Evolutionary conservation across 2,113 vertebrate genomes (phyloP), one percentile per base, ranked within the genome.

Genomic region (Furnarius figulus): DNA sequence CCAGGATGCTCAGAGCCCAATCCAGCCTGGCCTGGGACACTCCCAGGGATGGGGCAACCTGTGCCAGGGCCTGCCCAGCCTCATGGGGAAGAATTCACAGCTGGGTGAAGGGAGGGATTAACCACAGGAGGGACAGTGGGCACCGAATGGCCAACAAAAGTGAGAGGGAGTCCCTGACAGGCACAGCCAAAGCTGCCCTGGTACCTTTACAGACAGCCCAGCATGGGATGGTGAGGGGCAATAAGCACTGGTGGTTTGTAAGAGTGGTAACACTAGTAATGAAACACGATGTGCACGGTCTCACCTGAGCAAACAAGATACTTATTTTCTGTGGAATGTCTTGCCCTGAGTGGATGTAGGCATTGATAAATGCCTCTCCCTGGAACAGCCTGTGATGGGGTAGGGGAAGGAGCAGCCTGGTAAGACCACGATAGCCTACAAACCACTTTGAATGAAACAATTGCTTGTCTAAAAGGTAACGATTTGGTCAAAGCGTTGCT

Each of bases 401-500:
- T 3, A 46, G 83, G 63, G 93, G 93, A 94, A 92, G 46, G 59
- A 95, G 83, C 58, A 87, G 78, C 35, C 65, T 91, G 92, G 86
- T 37, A 56, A 89, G 28, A 83, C 79, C 84, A 42, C 10, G 20
- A 14, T 37, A 95, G 91, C 90, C 92, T 79, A 61, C 73, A 70
- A 50, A 68, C 39, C 28, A 42, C 85, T 92, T 61, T 81, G 86
- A 89, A 82, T 39, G 66, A 80, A 96, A 83, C 56, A 84, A 94
- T 61, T 72, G 65, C 59, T 87, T 62, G 59, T 47, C 90, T 95
- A 94, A 93, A 94, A 93, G 37, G 75, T 95, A 95, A 93, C 2
- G 4, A 87, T 97, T 96, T 40, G 30, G 85, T 82, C 53, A 92
- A 87, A 39, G 78, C 81, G 21, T 96, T 83, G 96, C 86, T 59